These are phyloP conservation scores for Sphinx pinastri DNA, from an alignment of 2,888 invertebrate species.

Conservation along the genomic window DNA sequence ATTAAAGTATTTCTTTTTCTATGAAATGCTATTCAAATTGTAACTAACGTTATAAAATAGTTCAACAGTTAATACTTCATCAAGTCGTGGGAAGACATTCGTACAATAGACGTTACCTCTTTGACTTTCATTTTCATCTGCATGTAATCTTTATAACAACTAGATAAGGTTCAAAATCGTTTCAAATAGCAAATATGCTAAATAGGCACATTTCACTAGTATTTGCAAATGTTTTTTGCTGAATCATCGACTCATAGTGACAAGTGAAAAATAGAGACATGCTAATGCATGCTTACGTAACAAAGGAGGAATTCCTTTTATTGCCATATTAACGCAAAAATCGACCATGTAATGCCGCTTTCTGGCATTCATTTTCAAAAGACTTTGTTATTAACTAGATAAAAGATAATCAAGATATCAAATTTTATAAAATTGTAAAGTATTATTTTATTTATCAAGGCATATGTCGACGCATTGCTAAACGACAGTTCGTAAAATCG, in stretches of 20 bases:
- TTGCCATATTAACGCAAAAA: neutral
- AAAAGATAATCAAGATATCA: no score
- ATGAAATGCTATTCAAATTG: slow-evolving; percentile 1
- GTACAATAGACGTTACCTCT: slow-evolving; percentile 1
- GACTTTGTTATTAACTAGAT: no score
- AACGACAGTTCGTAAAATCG: no score
- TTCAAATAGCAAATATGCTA: neutral
- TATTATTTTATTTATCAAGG: no score
- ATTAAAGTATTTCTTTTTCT: neutral
- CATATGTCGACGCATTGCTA: no score
- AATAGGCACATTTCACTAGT: slow-evolving; percentile 7
- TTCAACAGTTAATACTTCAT: slow-evolving; percentile 7
- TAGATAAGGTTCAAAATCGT: neutral
- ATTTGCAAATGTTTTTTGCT: slow-evolving; percentile 8
- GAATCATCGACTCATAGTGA: slow-evolving; percentile 9
- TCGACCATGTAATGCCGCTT: neutral
- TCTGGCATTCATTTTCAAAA: neutral
- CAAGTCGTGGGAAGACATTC: slow-evolving; percentile 11
- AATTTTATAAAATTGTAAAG: no score
- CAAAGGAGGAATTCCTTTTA: slow-evolving; percentile 4
- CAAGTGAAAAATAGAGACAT: neutral
- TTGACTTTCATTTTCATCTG: slow-evolving; percentile 16
- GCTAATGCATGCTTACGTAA: neutral
- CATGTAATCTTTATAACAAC: neutral
- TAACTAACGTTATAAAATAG: neutral